Evolutionary conservation across 1,140 invertebrate species (phyloP).

Genomic region (Acromyrmex heyeri): DNA sequence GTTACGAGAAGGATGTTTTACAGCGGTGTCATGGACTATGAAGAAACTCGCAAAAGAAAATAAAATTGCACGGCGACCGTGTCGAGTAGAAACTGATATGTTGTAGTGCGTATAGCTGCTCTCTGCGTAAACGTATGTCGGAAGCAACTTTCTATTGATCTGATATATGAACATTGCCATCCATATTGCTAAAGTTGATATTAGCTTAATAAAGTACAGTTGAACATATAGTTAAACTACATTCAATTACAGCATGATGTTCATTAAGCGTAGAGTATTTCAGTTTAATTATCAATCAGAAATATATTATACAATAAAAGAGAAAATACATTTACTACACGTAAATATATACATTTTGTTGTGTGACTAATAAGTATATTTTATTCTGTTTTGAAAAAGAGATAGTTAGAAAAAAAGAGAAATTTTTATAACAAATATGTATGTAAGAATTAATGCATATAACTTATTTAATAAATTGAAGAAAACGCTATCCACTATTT

Average conservation of each 20-base stretch:
- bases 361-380: not conserved
- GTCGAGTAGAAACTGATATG: conserved; percentile 3
- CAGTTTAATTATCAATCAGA: not conserved
- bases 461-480: too few species aligned
- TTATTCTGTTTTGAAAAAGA: too few species aligned
- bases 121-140: conserved; percentile 17
- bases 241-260: not conserved
- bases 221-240: not conserved
- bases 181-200: conserved; percentile 9
- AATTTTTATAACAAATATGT: too few species aligned
- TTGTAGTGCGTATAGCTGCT: not conserved
- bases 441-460: too few species aligned
- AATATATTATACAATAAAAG: not conserved
- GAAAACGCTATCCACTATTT: too few species aligned
- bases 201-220: too few species aligned
- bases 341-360: not conserved
- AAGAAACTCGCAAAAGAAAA: conserved; percentile 27
- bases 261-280: not conserved
- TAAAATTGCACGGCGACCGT: not conserved
- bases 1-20: conserved; percentile 27
- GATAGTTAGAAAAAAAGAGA: too few species aligned
- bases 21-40: not conserved
- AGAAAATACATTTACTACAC: not conserved
- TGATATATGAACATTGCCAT: conserved; percentile 38
- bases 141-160: conserved; percentile 40